These are phyloP conservation scores for Embiotoca jacksoni DNA, from an alignment of 2,113 vertebrate species.

Conservation along the genomic window DNA sequence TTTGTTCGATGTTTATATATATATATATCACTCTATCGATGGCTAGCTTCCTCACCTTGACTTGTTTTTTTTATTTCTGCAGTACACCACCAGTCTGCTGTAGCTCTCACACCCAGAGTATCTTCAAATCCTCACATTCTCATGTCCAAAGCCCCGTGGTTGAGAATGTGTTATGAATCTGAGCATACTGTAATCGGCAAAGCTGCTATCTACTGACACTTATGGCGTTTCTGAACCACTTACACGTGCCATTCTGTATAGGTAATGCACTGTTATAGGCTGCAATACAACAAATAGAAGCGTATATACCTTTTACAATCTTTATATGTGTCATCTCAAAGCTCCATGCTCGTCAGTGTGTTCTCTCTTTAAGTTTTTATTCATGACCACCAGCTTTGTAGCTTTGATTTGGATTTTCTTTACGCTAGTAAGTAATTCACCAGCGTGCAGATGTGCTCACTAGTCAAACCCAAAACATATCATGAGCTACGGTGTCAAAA, in stretches of 20 bases:
- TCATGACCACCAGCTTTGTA: background rate
- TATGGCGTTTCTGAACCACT: conserved; percentile 59
- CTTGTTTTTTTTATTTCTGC: conserved; percentile 32
- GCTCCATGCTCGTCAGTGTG: conserved; percentile 61
- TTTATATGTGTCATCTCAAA: conserved; percentile 60
- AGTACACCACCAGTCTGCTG: conserved; percentile 36
- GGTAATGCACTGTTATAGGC: conserved; percentile 66
- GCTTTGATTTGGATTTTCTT: conserved; percentile 2
- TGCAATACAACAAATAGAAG: conserved; percentile 72
- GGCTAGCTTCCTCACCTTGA: conserved; percentile 6
- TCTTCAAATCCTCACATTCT: conserved; percentile 31
- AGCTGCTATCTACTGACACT: conserved; percentile 69
- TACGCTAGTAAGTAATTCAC: conserved; percentile 18
- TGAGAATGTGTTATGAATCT: conserved; percentile 47
- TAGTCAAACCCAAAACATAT: conserved; percentile 14
- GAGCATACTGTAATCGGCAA: conserved; percentile 59
- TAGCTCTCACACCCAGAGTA: conserved; percentile 30
- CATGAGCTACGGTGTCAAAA: conserved; percentile 29
- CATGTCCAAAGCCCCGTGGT: conserved; percentile 8
- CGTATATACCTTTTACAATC: conserved; percentile 56
- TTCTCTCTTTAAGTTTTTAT: conserved; percentile 19
- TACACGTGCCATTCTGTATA: conserved; percentile 57
- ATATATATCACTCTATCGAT: conserved; percentile 14
- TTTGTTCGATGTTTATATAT: no score
- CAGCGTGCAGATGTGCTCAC: conserved; percentile 14